Base-by-base conservation (phyloP, 2,797 vertebrate genomes). In the Brachyrhaphis roseni region DNA sequence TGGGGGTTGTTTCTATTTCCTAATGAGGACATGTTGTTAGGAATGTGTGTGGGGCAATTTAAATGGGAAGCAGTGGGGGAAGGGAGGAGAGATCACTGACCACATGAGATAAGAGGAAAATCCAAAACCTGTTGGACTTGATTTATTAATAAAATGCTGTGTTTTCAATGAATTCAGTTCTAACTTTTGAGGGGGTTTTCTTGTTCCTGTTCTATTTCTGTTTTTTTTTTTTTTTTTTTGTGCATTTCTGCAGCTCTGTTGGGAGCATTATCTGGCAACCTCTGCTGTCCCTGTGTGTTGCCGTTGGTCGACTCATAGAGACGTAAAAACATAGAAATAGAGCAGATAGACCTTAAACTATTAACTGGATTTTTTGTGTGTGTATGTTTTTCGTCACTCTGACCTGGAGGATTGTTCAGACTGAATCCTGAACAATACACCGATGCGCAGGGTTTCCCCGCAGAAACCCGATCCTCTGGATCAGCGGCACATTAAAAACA, bases 201-300 rank as follows among this genome's bases (percentile, higher is more conserved):
- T 13, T 45, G 2, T 36, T 34, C 2, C 31, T 34, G 12, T 59
- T 1, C 28, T 18, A 31, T 34, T 34, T 62, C 18, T 1, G 23
- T 11, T 34, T 36, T 20, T 3, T 0, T 31, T 31, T 8, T 12
- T 11, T 5, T 23, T 41, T 2, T 55, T 41, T 36, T n/a, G 41
- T 43, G 41, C 41, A 71, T 68, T 68, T 28, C 0, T 51, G 62
- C 23, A 76, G 26, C 2, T 51, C 10, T 77, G 45, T 53, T 55
- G 47, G 34, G 47, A 57, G 43, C 12, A 46, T 70, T 41, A 80
- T 26, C 62, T 75, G 78, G 78, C 78, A 80, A 75, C 78, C 78
- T 51, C 36, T n/a, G 51, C 51, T 1, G 16, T 31, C 23, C 10
- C 12, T 16, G 8, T 26, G 43, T 49, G 31, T 41, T 72, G 66